These are phyloP conservation scores for Parapristionchus giblindavisi DNA, from an alignment of 2,888 invertebrate genomes.

Conservation along the genomic window DNA sequence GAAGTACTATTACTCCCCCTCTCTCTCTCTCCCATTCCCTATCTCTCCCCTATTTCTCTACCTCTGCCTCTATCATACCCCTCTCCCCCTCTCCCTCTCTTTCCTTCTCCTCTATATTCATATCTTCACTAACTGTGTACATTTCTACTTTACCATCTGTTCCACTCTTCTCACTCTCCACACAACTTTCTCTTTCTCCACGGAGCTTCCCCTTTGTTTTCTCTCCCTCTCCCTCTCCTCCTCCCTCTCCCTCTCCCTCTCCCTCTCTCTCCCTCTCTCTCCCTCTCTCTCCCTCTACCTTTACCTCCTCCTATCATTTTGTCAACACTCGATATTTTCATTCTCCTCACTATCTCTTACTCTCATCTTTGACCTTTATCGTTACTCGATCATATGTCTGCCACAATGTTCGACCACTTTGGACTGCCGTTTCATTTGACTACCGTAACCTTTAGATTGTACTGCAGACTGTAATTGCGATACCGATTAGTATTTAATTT, in stretches of 20 bases:
- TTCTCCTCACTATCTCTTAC: background rate
- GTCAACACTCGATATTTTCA: background rate
- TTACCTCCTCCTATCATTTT: background rate
- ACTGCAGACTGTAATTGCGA: too few relatives aligned
- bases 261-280: slow-evolving; percentile 18
- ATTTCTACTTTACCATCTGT: too few relatives aligned
- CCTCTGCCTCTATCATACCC: slow-evolving; percentile 2
- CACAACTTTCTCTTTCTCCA: background rate
- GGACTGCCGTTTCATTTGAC: too few relatives aligned
- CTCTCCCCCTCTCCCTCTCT: background rate
- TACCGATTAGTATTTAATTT: too few relatives aligned
- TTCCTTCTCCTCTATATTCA: too few relatives aligned
- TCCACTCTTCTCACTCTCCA: background rate
- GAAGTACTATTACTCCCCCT: too few relatives aligned
- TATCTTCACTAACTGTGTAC: too few relatives aligned
- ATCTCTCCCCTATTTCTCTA: background rate
- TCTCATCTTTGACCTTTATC: background rate
- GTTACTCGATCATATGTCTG: too few relatives aligned
- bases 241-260: slow-evolving; percentile 9
- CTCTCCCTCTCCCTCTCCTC: background rate
- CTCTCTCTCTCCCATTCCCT: slow-evolving; percentile 1
- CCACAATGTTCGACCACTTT: too few relatives aligned
- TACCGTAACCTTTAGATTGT: too few relatives aligned
- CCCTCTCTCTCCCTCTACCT: background rate
- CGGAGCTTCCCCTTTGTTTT: background rate